These are phyloP conservation scores for Pecten maximus DNA, from an alignment of 2,888 invertebrate genomes.

Conservation along the genomic window DNA sequence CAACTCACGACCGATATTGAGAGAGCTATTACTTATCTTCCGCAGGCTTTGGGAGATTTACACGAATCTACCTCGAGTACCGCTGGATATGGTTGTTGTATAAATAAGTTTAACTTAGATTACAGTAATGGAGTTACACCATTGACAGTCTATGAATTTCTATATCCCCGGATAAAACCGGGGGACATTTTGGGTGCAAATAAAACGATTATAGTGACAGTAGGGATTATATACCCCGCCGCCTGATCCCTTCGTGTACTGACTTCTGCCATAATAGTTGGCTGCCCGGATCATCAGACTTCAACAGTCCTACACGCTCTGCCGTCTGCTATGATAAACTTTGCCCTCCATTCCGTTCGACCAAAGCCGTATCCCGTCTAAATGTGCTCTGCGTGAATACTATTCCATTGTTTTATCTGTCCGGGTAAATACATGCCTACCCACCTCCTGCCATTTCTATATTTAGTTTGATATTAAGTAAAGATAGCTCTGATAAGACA, in stretches of 20 bases:
- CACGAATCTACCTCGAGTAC: conserved; percentile 20
- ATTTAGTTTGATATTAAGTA: background rate
- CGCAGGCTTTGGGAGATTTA: background rate
- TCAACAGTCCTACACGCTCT: conserved; percentile 44
- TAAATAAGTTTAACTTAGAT: conserved; percentile 31
- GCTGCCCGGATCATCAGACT: conserved; percentile 42
- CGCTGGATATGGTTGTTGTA: conserved; percentile 23
- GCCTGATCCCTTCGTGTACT: conserved; percentile 44
- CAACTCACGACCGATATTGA: background rate
- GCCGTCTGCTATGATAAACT: conserved; percentile 42
- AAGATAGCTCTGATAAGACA: background rate
- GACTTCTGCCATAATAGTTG: conserved; percentile 43
- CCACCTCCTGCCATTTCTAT: conserved; percentile 3
- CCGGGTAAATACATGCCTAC: conserved; percentile 14
- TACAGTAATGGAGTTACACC: conserved; percentile 31
- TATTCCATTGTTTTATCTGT: conserved; percentile 47
- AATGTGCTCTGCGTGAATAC: conserved; percentile 22
- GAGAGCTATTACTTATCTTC: background rate
- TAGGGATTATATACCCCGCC: conserved; percentile 39
- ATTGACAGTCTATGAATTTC: conserved; percentile 37
- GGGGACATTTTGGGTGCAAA: conserved; percentile 44
- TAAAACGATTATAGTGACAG: conserved; percentile 53
- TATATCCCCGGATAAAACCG: conserved; percentile 38
- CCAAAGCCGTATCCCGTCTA: conserved; percentile 26
- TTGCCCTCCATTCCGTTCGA: conserved; percentile 38